These are phyloP conservation scores for Alectura lathami DNA, from an alignment of 2,113 vertebrate species.

Conservation along the genomic window DNA sequence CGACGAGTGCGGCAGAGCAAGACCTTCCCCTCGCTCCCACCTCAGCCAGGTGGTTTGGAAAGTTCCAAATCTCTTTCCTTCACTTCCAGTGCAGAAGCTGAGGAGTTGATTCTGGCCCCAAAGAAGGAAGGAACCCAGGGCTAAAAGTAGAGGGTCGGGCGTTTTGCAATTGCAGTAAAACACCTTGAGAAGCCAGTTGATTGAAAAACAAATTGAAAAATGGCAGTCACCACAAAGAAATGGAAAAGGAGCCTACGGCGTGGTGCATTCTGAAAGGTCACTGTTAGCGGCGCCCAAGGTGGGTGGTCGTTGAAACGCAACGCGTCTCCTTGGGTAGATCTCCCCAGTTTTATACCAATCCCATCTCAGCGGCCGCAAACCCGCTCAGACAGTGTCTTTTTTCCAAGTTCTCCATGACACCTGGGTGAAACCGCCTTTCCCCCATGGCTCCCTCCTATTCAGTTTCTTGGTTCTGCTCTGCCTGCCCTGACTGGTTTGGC, in stretches of 20 bases:
- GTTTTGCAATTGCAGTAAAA: fast-evolving
- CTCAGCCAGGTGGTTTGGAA: fast-evolving
- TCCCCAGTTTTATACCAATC: fast-evolving
- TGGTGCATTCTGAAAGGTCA: fast-evolving
- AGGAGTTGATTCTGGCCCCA: neutral
- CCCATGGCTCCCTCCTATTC: constrained; percentile 34
- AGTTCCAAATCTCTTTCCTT: neutral
- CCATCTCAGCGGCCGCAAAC: neutral
- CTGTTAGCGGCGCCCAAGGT: fast-evolving
- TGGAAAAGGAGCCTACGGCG: neutral
- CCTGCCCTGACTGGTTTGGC: constrained; percentile 95
- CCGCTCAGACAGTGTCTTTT: neutral
- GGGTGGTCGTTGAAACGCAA: neutral
- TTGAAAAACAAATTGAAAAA: neutral
- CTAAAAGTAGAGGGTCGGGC: fast-evolving
- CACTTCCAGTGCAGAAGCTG: neutral
- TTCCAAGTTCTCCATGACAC: neutral
- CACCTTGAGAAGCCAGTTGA: neutral
- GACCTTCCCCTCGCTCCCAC: neutral
- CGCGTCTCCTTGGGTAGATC: neutral
- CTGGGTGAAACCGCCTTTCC: neutral
- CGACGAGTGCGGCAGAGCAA: neutral
- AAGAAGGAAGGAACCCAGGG: neutral
- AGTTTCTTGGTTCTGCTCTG: constrained; percentile 72
- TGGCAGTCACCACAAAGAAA: neutral